These are phyloP conservation scores for Melieria omissa DNA, from an alignment of 2,888 invertebrate species.

Conservation along the genomic window DNA sequence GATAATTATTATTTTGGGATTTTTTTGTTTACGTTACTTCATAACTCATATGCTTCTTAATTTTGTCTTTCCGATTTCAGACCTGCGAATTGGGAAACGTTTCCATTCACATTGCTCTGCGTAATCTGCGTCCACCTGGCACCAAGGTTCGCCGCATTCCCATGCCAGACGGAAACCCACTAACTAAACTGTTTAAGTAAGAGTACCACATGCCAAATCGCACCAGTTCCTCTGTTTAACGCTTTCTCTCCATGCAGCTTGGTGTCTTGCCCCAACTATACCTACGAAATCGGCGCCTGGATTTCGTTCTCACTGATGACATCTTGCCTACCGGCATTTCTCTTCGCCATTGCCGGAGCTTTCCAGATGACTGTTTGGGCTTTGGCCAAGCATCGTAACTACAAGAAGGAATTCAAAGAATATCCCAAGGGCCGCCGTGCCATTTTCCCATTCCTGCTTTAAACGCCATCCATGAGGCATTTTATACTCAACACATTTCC, in stretches of 20 bases:
- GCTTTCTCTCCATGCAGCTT: constrained; percentile 61
- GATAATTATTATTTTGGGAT: too few species aligned
- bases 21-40: too few species aligned
- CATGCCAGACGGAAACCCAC: constrained; percentile 84
- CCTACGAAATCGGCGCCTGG: constrained; percentile 96
- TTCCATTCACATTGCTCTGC: constrained; percentile 89
- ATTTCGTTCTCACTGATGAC: constrained; percentile 93
- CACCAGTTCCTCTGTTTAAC: not conserved
- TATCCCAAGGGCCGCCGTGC: constrained; percentile 91
- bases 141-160: constrained; percentile 92
- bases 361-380: constrained; percentile 99
- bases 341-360: constrained; percentile 92
- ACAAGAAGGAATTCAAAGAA: constrained; percentile 92
- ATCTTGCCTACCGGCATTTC: constrained; percentile 90
- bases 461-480: constrained; percentile 61
- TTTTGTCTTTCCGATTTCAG: constrained; percentile 66
- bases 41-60: too few species aligned
- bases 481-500: constrained; percentile 3
- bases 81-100: constrained; percentile 93
- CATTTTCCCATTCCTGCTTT: constrained; percentile 87
- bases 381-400: constrained; percentile 91
- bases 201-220: constrained; percentile 27
- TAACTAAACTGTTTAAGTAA: constrained; percentile 84
- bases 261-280: constrained; percentile 99
- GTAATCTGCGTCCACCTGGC: constrained; percentile 93